Conservation (phyloP, 2,888 invertebrate genomes). For the Phoenoteleia sp. region DNA sequence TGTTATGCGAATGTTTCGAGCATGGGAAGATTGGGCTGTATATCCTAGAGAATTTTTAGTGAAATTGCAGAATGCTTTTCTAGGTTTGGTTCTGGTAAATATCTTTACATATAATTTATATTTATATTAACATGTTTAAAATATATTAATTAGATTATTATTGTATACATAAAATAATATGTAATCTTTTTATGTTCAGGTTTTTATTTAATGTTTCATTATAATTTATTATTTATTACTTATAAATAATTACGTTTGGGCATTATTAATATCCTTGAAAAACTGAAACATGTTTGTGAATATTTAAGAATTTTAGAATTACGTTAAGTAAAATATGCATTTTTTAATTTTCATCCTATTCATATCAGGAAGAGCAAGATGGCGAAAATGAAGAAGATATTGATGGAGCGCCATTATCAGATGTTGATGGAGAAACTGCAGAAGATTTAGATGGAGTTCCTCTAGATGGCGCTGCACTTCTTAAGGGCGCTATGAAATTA, state of each 20-base stretch:
- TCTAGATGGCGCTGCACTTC: constrained; percentile 93
- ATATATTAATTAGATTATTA: too few species aligned
- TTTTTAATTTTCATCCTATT: neutral
- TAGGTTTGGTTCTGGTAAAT: constrained; percentile 90
- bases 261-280: too few species aligned
- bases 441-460: constrained; percentile 89
- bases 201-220: too few species aligned
- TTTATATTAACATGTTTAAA: neutral
- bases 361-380: constrained; percentile 82
- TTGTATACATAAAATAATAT: too few species aligned
- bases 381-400: constrained; percentile 89
- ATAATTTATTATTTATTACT: too few species aligned
- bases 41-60: constrained; percentile 97
- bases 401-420: constrained; percentile 90
- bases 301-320: too few species aligned
- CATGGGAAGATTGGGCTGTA: constrained; percentile 99
- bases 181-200: too few species aligned
- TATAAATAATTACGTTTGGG: too few species aligned
- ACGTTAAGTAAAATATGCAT: too few species aligned
- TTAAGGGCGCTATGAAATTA: constrained; percentile 90
- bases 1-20: constrained; percentile 95
- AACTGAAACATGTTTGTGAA: too few species aligned
- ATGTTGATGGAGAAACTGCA: constrained; percentile 86
- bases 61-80: constrained; percentile 95
- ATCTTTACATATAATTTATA: too few species aligned